phyloP scores from a whole-genome alignment of 1,140 invertebrate species.

The Psix sp. region DNA sequence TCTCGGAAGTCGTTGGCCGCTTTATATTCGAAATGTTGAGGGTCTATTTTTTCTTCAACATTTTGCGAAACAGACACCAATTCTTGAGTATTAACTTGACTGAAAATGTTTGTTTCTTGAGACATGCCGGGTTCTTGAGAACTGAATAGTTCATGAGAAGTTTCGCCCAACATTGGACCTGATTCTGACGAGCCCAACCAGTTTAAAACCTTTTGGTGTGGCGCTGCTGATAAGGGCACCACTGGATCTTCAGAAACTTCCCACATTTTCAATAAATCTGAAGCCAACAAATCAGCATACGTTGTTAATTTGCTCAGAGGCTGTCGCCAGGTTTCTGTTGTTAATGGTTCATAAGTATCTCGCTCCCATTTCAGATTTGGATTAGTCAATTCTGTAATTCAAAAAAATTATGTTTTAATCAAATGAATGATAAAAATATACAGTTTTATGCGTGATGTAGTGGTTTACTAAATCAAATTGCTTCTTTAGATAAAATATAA shows the following conservation, averaged over 20 bases:
- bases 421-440: too few species aligned
- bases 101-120: conserved; percentile 41
- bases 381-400: conserved; percentile 64
- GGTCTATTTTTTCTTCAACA: not conserved
- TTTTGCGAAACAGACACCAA: conserved; percentile 66
- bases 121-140: conserved; percentile 19
- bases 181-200: conserved; percentile 65
- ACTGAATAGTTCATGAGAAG: conserved; percentile 20
- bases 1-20: conserved; percentile 8
- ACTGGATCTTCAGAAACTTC: conserved; percentile 64
- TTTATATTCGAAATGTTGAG: not conserved
- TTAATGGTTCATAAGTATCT: conserved; percentile 20
- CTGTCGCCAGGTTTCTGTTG: conserved; percentile 63
- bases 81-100: conserved; percentile 63
- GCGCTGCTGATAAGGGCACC: conserved; percentile 43
- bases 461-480: too few species aligned
- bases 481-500: too few species aligned
- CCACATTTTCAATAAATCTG: conserved; percentile 70
- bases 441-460: too few species aligned
- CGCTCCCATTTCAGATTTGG: conserved; percentile 49
- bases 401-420: conserved; percentile 4
- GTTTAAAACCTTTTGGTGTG: conserved; percentile 70
- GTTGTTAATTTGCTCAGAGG: conserved; percentile 64
- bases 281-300: conserved; percentile 70
- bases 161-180: too few species aligned